Conservation (phyloP, 2,113 vertebrate genomes). For the Phalacrocorax aristotelis region DNA sequence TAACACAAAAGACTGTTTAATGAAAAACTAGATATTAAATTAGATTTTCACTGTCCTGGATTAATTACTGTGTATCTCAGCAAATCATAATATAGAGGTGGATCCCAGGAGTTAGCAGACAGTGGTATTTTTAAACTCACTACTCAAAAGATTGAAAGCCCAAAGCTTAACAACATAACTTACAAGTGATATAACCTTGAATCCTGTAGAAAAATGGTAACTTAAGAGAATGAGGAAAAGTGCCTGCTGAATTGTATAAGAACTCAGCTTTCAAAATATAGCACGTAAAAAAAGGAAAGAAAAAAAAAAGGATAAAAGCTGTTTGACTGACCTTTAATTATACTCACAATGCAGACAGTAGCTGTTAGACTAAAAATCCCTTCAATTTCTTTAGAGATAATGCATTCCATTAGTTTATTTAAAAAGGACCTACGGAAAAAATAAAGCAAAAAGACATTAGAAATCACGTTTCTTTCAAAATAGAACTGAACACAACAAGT, state of each 20-base stretch:
- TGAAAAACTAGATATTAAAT: neutral
- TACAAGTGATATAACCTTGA: neutral
- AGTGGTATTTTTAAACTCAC: neutral
- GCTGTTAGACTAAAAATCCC: conserved; percentile 81
- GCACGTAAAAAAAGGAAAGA: neutral
- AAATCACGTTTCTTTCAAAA: neutral
- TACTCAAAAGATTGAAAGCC: neutral
- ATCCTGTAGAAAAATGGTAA: neutral
- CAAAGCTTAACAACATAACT: neutral
- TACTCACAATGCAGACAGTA: conserved; percentile 68
- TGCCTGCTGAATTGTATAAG: neutral
- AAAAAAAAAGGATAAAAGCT: neutral
- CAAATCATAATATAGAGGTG: neutral
- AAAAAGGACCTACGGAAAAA: conserved; percentile 82
- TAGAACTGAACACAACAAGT: neutral
- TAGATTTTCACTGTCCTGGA: neutral
- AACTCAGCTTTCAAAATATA: neutral
- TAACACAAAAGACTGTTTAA: neutral
- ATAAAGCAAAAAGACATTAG: neutral
- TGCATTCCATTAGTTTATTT: conserved; percentile 75
- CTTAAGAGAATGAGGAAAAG: neutral
- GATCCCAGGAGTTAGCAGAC: neutral
- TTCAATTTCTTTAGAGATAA: conserved; percentile 81
- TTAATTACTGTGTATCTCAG: neutral
- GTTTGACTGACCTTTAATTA: conserved; percentile 80